phyloP scores from a whole-genome alignment of 2,888 invertebrate species.

The Chalcis sispes region DNA sequence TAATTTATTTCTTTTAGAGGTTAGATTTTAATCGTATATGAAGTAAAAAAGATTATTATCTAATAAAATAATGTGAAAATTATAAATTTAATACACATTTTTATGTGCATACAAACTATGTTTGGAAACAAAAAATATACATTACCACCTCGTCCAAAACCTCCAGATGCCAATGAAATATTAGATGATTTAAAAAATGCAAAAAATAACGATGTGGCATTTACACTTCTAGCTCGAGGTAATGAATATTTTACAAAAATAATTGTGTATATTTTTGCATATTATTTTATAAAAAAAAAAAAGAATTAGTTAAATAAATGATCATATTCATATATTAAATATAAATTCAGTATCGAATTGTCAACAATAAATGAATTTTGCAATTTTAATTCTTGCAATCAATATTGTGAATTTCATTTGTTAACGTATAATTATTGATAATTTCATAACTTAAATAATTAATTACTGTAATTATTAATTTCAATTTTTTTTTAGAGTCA shows the following conservation, averaged over 20 bases:
- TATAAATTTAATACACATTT: neutral
- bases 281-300: neutral
- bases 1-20: neutral
- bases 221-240: conserved; percentile 60
- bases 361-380: too few species aligned
- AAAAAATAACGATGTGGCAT: conserved; percentile 67
- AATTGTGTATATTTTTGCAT: neutral
- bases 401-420: neutral
- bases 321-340: neutral
- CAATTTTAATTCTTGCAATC: neutral
- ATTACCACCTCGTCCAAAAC: conserved; percentile 69
- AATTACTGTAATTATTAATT: conserved; percentile 1
- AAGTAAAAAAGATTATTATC: neutral
- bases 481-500: conserved; percentile 37
- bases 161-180: conserved; percentile 68
- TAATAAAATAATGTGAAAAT: too few species aligned
- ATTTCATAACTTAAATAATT: neutral
- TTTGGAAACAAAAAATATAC: conserved; percentile 70
- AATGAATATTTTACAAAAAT: conserved; percentile 22
- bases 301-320: neutral
- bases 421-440: conserved; percentile 3
- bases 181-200: conserved; percentile 67
- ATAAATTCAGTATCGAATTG: too few species aligned
- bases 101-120: conserved; percentile 59
- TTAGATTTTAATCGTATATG: neutral